Percentiles rank a stretch among this genome's conserved stretches.
Evolutionary conservation across 2,113 vertebrate genomes (phyloP).

Genomic region (Ibidorhyncha struthersii): DNA sequence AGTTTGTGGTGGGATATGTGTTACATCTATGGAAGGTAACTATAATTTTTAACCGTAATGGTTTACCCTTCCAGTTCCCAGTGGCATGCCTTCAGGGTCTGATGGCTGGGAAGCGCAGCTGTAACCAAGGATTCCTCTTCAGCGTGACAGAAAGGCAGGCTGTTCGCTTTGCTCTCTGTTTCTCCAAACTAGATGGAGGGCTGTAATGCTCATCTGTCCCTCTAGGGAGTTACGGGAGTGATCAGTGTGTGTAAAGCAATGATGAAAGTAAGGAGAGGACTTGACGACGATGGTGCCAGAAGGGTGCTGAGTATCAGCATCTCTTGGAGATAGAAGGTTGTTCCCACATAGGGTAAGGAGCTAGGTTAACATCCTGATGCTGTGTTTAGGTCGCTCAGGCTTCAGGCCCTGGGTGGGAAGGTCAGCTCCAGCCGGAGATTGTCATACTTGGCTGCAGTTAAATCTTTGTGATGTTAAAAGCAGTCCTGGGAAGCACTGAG

Average conservation of each 20-base stretch:
- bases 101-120: background rate
- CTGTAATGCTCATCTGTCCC: background rate
- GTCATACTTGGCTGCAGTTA: background rate
- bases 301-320: background rate
- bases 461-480: constrained; percentile 6
- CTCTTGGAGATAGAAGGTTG: background rate
- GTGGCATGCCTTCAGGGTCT: background rate
- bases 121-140: background rate
- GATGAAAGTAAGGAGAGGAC: background rate
- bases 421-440: background rate
- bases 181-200: background rate
- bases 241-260: background rate
- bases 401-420: background rate
- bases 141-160: background rate
- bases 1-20: background rate
- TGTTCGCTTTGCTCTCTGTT: background rate
- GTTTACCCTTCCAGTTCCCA: constrained; percentile 11
- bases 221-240: background rate
- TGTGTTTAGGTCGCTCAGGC: background rate
- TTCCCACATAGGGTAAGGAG: background rate
- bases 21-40: background rate
- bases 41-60: background rate
- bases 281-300: background rate
- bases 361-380: background rate
- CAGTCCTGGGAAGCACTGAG: background rate